Evolutionary conservation across 2,113 vertebrate species (phyloP), one percentile per base, ranked within the genome.

Genomic region (Dromaius novaehollandiae): DNA sequence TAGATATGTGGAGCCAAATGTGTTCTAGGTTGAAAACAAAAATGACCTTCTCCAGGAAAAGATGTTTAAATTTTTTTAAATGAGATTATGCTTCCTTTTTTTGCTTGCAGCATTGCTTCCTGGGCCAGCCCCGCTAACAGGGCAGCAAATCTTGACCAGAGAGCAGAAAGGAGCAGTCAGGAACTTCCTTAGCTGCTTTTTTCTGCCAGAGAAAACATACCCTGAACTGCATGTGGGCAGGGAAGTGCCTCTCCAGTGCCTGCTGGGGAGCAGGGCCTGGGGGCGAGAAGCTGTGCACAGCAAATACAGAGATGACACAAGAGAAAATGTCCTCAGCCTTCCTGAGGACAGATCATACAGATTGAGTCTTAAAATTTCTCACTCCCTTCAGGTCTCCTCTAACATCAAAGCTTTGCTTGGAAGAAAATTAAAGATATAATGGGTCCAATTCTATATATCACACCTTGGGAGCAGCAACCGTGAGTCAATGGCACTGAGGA

Each of bases 1-100:
- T 36, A 73, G 18, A 26, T 18, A 16, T 55, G 48, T 51, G 58
- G n/a, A 38, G 22, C 38, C 46, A 15, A 0, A 2, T 0, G 0
- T 74, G 5, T 51, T 87, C 48, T 71, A 82, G 74, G 38, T 9
- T 69, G 74, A 89, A 93, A 95, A 79, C 42, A 93, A 88, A 94
- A 88, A 36, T 44, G 0, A 80, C 32, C 77, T 92, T 79, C 65
- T 89, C 56, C 74, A 74, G 55, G 40, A 91, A 93, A 89, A 82
- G 69, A 73, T 38, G 25, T 38, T 25, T 44, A 80, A 58, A 18
- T 44, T 73, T 88, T 81, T 87, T 82, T 24, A 71, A 73, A 15
- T 21, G 38, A 42, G 61, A 84, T 71, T 84, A 11, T 65, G 90
- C 38, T 48, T 71, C 16, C 40, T 95, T 10, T 88, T 88, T 91